phyloP scores from a whole-genome alignment of 2,888 invertebrate genomes.

The Halocaridina rubra region DNA sequence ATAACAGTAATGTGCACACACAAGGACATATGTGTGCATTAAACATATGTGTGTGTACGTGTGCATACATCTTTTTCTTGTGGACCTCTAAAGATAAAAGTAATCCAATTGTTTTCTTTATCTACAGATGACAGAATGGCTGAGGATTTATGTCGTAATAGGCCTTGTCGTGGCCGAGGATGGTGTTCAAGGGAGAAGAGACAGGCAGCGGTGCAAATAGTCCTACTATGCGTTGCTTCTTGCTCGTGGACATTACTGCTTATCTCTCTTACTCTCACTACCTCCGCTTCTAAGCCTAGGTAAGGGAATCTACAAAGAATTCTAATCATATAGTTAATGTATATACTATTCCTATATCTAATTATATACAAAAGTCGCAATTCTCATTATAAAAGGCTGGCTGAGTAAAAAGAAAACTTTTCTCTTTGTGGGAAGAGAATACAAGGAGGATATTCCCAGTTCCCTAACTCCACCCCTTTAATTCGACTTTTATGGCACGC shows the following conservation, averaged over 20 bases:
- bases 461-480: neutral
- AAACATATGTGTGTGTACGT: too few relatives aligned
- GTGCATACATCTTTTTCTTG: too few relatives aligned
- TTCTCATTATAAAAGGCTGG: too few relatives aligned
- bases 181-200: constrained; percentile 48
- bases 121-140: neutral
- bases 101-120: neutral
- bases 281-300: constrained; percentile 23
- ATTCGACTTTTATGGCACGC: too few relatives aligned
- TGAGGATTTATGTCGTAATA: neutral
- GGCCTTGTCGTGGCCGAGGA: constrained; percentile 10
- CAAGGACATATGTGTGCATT: too few relatives aligned
- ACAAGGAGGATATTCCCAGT: too few relatives aligned
- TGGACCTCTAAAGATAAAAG: neutral
- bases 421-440: too few relatives aligned
- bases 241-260: constrained; percentile 54
- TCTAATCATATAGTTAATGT: neutral
- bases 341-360: too few relatives aligned
- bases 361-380: too few relatives aligned
- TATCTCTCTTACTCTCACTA: constrained; percentile 50
- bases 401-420: too few relatives aligned
- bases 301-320: neutral
- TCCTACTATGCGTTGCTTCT: constrained; percentile 49
- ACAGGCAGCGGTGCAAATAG: constrained; percentile 38
- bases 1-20: too few relatives aligned